A percentile compares a stretch with the other conserved stretches of the same genome.
These are phyloP conservation scores for Halictus ligatus DNA, from an alignment of 2,888 invertebrate genomes.

Conservation along the genomic window DNA sequence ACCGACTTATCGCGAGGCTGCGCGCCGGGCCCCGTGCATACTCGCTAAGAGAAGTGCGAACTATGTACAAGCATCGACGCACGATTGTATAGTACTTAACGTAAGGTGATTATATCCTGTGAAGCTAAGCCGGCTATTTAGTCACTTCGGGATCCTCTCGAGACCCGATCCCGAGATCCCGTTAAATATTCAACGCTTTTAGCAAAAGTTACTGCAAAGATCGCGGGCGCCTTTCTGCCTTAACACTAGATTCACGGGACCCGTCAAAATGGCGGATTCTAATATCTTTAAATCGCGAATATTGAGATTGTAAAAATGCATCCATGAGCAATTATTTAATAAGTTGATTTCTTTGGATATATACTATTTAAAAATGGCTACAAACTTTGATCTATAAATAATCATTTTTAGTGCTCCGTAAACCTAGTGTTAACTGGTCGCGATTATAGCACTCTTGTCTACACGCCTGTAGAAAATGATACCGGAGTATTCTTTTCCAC, in stretches of 20 bases:
- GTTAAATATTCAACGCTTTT: constrained; percentile 23
- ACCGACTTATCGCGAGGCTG: constrained; percentile 41
- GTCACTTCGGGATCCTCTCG: constrained; percentile 27
- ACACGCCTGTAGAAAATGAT: too few relatives aligned
- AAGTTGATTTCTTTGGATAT: too few relatives aligned
- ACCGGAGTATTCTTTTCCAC: too few relatives aligned
- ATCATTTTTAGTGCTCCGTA: too few relatives aligned
- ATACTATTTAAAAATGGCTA: too few relatives aligned
- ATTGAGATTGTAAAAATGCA: too few relatives aligned
- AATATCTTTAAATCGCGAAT: too few relatives aligned
- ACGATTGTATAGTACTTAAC: constrained; percentile 63
- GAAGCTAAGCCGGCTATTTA: constrained; percentile 49
- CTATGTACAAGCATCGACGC: constrained; percentile 46
- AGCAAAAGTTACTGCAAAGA: constrained; percentile 12
- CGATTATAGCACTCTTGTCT: neutral
- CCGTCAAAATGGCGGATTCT: too few relatives aligned
- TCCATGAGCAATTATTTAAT: too few relatives aligned
- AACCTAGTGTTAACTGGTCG: too few relatives aligned
- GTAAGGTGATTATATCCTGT: constrained; percentile 66
- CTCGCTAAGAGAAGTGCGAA: constrained; percentile 57
- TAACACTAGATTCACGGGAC: too few relatives aligned
- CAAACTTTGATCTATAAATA: too few relatives aligned
- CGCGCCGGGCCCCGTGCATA: neutral
- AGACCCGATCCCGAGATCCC: neutral
- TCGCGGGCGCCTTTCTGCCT: neutral